These are phyloP conservation scores for Rachycentron canadum DNA, from an alignment of 2,797 vertebrate genomes.

Conservation along the genomic window DNA sequence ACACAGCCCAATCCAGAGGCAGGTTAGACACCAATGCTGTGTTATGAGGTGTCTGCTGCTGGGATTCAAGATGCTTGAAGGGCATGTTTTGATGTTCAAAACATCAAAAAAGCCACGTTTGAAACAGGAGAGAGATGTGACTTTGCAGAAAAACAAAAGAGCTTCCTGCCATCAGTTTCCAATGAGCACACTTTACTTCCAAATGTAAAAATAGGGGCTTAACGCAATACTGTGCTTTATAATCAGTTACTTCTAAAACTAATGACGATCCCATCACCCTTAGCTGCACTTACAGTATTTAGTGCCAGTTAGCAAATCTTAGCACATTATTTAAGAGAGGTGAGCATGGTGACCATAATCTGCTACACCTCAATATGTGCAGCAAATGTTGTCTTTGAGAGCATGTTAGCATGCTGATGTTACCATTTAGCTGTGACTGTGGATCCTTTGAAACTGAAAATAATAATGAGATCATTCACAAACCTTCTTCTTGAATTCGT, in stretches of 20 bases:
- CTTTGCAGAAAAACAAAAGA: slow-evolving; percentile 9
- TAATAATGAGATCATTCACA: not conserved
- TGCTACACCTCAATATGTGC: not conserved
- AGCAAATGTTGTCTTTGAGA: not conserved
- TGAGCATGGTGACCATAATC: no score
- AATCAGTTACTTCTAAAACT: not conserved
- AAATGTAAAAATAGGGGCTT: not conserved
- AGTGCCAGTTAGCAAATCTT: not conserved
- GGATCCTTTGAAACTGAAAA: not conserved
- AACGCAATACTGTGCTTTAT: not conserved
- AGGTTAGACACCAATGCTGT: not conserved
- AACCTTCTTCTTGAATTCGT: slow-evolving; percentile 73
- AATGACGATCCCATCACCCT: not conserved
- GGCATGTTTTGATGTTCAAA: not conserved
- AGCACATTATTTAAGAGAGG: not conserved
- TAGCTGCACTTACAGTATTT: not conserved
- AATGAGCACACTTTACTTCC: not conserved
- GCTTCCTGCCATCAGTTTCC: not conserved
- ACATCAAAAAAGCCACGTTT: not conserved
- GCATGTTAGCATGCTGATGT: not conserved
- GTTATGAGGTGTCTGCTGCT: not conserved
- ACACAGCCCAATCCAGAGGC: not conserved
- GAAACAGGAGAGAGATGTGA: not conserved
- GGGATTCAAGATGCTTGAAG: not conserved
- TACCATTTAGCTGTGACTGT: not conserved